phyloP scores from a whole-genome alignment of 2,113 vertebrate genomes.

The Eulemur rufifrons region DNA sequence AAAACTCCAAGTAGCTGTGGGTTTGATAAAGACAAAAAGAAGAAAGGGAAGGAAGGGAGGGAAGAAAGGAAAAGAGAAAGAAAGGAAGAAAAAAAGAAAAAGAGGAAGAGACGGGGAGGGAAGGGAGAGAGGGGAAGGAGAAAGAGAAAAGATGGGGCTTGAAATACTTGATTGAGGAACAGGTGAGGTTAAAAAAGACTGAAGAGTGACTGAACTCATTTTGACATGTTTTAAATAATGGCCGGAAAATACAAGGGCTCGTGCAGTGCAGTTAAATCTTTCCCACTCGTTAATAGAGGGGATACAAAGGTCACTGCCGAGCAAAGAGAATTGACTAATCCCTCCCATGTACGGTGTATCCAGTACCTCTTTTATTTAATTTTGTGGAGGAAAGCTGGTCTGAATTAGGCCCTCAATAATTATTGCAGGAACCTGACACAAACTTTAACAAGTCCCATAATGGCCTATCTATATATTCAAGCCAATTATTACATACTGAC shows the following conservation, averaged over 20 bases:
- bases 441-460: constrained; percentile 73
- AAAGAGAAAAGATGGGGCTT: background rate
- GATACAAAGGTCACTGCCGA: constrained; percentile 66
- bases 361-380: constrained; percentile 65
- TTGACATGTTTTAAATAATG: constrained; percentile 69
- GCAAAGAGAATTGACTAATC: constrained; percentile 59
- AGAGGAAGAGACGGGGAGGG: fast-evolving
- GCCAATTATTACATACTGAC: constrained; percentile 69
- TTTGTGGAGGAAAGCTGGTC: constrained; percentile 72
- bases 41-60: too few species aligned
- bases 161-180: constrained; percentile 55
- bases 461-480: constrained; percentile 55
- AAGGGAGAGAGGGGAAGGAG: background rate
- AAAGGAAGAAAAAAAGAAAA: too few species aligned
- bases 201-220: constrained; percentile 65
- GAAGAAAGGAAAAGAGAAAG: background rate
- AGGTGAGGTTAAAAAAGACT: constrained; percentile 59
- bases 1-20: constrained; percentile 13
- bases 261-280: constrained; percentile 17
- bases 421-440: constrained; percentile 66
- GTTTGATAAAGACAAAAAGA: background rate
- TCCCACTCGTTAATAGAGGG: constrained; percentile 61
- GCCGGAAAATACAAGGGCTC: constrained; percentile 54
- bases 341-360: constrained; percentile 8
- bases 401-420: constrained; percentile 54